Evolutionary conservation across 2,797 vertebrate genomes (phyloP).

Genomic region (Pangasius macronema): DNA sequence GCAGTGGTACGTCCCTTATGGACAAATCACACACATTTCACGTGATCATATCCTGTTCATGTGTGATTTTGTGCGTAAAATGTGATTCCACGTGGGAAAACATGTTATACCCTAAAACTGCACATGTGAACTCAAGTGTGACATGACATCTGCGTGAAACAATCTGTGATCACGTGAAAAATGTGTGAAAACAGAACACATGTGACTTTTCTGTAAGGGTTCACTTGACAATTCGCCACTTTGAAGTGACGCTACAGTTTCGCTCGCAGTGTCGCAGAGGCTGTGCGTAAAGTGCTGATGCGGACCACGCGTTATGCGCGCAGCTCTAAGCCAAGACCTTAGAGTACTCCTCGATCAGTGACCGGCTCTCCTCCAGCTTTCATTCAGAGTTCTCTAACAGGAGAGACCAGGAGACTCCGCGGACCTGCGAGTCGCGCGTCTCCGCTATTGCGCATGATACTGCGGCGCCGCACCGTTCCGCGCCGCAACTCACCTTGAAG

Average conservation of each 20-base stretch:
- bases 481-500: slow-evolving; percentile 94
- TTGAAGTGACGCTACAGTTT: neutral
- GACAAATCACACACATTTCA: neutral
- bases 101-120: neutral
- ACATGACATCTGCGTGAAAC: neutral
- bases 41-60: neutral
- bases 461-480: slow-evolving; percentile 81
- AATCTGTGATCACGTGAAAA: neutral
- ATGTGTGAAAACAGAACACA: neutral
- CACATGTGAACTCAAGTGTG: neutral
- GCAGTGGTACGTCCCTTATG: neutral
- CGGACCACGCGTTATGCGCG: neutral
- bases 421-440: neutral
- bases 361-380: neutral
- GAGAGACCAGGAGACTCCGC: neutral
- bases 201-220: neutral
- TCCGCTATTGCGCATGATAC: slow-evolving; percentile 93
- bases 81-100: neutral
- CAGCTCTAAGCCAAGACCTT: slow-evolving; percentile 8
- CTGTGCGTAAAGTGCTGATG: slow-evolving; percentile 23
- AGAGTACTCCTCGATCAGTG: slow-evolving; percentile 9
- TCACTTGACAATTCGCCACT: neutral
- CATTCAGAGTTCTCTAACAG: neutral
- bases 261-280: neutral
- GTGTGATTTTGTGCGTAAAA: neutral